These are phyloP conservation scores for Clanis bilineata DNA, from an alignment of 2,888 invertebrate genomes.

Conservation along the genomic window DNA sequence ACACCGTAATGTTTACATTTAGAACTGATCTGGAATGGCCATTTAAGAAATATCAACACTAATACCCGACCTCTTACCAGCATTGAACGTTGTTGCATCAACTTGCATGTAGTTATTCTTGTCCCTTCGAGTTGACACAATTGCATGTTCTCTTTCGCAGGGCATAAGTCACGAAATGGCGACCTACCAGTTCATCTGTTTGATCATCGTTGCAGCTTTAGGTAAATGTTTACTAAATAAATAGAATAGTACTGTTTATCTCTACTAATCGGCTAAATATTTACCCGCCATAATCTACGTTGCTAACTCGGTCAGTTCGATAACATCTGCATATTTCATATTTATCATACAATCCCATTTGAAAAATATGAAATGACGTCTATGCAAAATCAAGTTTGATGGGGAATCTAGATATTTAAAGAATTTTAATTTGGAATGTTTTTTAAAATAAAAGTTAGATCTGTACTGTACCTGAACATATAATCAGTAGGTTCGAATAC, in stretches of 20 bases:
- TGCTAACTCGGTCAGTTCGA: neutral
- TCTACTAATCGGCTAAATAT: neutral
- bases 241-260: constrained; percentile 14
- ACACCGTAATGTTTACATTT: constrained; percentile 9
- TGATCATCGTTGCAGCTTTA: constrained; percentile 49
- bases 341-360: neutral
- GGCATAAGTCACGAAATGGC: constrained; percentile 55
- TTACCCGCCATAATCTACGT: neutral
- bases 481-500: too few species aligned
- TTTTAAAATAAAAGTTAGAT: too few species aligned
- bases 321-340: neutral
- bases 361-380: neutral
- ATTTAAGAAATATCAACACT: constrained; percentile 18
- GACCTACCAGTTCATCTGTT: constrained; percentile 53
- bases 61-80: constrained; percentile 41
- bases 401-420: too few species aligned
- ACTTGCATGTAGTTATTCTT: neutral
- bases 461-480: too few species aligned
- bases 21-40: constrained; percentile 13
- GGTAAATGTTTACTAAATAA: constrained; percentile 47
- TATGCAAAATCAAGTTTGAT: too few species aligned
- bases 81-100: constrained; percentile 5
- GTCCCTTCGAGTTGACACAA: constrained; percentile 24
- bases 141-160: constrained; percentile 46
- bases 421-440: too few species aligned